Evolutionary conservation across 1,140 invertebrate species (phyloP).

Genomic region (Drosophila grimshawi): DNA sequence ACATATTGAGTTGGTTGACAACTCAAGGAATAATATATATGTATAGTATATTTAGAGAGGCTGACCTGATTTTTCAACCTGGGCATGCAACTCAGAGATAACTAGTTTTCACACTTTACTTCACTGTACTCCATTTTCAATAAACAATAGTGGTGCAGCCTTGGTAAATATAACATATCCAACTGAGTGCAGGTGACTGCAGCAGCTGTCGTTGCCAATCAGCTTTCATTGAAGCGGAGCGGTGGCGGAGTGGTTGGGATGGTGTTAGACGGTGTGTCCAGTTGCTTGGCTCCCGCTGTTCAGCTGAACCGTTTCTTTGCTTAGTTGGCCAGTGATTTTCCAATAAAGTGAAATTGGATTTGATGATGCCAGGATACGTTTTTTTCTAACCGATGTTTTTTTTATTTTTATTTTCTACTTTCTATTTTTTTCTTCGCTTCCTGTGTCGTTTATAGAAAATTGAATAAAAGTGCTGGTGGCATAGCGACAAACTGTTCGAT

Average conservation of each 20-base stretch:
- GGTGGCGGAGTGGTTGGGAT: conserved; percentile 29
- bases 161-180: conserved; percentile 32
- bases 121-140: conserved; percentile 3
- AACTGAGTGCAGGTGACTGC: conserved; percentile 52
- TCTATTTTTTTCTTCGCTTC: conserved; percentile 38
- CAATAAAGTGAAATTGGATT: conserved; percentile 81
- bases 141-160: conserved; percentile 23
- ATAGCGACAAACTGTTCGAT: conserved; percentile 76
- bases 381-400: conserved; percentile 63
- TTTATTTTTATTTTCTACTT: conserved; percentile 16
- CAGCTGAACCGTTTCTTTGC: conserved; percentile 57
- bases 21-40: not conserved
- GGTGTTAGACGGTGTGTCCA: conserved; percentile 21
- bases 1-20: not conserved
- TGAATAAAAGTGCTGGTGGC: conserved; percentile 79
- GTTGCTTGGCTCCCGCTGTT: conserved; percentile 42
- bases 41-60: no score
- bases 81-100: not conserved
- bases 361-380: conserved; percentile 76
- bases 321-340: conserved; percentile 77
- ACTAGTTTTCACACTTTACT: conserved; percentile 1
- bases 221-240: conserved; percentile 41
- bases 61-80: not conserved
- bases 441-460: conserved; percentile 76
- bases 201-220: conserved; percentile 68